Evolutionary conservation across 2,113 vertebrate genomes (phyloP).

Genomic region (Syrmaticus mikado): DNA sequence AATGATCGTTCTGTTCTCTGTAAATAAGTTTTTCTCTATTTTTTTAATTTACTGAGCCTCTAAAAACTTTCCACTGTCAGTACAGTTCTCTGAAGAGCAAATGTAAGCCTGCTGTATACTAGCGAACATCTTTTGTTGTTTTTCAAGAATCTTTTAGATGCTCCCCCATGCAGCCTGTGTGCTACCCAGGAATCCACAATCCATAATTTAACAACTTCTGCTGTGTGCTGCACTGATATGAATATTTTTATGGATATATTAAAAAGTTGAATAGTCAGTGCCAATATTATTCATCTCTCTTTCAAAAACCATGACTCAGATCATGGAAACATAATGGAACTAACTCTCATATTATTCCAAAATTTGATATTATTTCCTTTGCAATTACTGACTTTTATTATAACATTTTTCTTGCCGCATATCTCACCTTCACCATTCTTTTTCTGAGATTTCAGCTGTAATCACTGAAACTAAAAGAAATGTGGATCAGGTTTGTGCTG

Average conservation of each 20-base stretch:
- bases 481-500: not conserved
- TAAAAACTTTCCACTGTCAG: not conserved
- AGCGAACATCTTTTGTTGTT: not conserved
- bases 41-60: fast-evolving
- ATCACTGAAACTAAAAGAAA: not conserved
- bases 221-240: not conserved
- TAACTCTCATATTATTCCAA: not conserved
- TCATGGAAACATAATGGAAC: not conserved
- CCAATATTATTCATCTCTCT: fast-evolving
- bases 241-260: not conserved
- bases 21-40: not conserved
- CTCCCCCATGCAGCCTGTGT: not conserved
- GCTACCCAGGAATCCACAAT: not conserved
- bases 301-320: not conserved
- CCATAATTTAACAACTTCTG: not conserved
- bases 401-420: not conserved
- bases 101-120: not conserved
- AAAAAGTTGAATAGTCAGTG: not conserved
- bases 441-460: not conserved
- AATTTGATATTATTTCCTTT: not conserved
- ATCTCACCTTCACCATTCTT: not conserved
- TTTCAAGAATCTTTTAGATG: not conserved
- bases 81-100: not conserved
- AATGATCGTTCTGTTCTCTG: not conserved
- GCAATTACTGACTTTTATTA: not conserved